Evolutionary conservation across 2,888 invertebrate species (phyloP).

Genomic region (Lysandra coridon): DNA sequence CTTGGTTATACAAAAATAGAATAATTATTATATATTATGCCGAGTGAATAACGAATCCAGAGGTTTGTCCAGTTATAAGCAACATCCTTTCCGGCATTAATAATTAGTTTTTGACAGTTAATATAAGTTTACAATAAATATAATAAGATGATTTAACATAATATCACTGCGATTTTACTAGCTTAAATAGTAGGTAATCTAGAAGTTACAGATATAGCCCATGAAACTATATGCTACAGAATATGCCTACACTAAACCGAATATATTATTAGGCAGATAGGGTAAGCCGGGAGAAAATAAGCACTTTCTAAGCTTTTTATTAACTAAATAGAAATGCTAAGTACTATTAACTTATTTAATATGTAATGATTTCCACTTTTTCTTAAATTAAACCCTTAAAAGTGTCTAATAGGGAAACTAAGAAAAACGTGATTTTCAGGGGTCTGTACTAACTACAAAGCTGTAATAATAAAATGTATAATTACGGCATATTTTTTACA

Average conservation of each 20-base stretch:
- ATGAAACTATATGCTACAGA: not conserved
- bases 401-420: not conserved
- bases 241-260: not conserved
- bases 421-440: not conserved
- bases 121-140: constrained; percentile 23
- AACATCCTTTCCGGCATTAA: not conserved
- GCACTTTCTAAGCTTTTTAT: not conserved
- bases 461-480: too few relatives aligned
- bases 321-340: not conserved
- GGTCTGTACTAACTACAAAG: not conserved
- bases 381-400: too few relatives aligned
- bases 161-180: constrained; percentile 28
- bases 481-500: too few relatives aligned
- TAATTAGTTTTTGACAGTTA: not conserved
- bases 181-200: constrained; percentile 1
- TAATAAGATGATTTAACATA: constrained; percentile 26
- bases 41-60: too few relatives aligned
- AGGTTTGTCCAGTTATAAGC: too few relatives aligned
- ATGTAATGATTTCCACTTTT: not conserved
- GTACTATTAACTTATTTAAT: not conserved
- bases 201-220: not conserved
- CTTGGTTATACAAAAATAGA: too few relatives aligned
- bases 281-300: not conserved
- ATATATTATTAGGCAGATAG: not conserved
- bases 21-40: too few relatives aligned